Evolutionary conservation across 1,140 invertebrate species (phyloP), one percentile per base, ranked within the genome.

Genomic region (Drosophila takahashii): DNA sequence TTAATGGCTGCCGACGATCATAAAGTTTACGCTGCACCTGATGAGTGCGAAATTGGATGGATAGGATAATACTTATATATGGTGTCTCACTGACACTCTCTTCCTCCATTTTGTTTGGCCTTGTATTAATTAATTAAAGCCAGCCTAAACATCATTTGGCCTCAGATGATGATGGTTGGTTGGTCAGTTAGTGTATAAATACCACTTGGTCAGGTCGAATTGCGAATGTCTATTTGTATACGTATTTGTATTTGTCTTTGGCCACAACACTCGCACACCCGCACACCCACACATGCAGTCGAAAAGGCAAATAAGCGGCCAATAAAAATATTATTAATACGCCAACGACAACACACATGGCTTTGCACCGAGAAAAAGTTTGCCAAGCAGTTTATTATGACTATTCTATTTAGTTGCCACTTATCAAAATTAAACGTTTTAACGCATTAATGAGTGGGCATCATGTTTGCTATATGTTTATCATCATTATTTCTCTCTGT

Each of bases 281-380:
- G n/a, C 44, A 39, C 34, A 57, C 58, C 52, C 39, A 65, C 53
- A 53, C 34, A 54, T 15, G 41, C n/a, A 45, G 32, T 39, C 42
- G 27, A 22, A 16, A 79, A 86, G 75, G 79, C 84, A 89, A 87
- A 87, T 83, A 89, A 77, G 79, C 76, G 83, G 66, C 66, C 76
- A 89, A 84, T 87, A 87, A 89, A 87, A 87, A 72, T 89, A 87
- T 87, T 87, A 89, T 83, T 87, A 87, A 67, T 89, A 87, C 67
- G 79, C 83, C 75, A 79, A 56, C 75, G 58, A 61, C 52, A 64
- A 73, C 75, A 47, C 32, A 32, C 34, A 34, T 29, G 26, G 7
- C 32, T 16, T 32, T 54, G 27, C 37, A 48, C 32, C 13, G 27
- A 41, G 44, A 27, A 41, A 64, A 32, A 18, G 13, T 10, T 9